Percentiles rank a stretch among this genome's conserved stretches.
Evolutionary conservation across 2,113 vertebrate species (phyloP).

Genomic region (Oceanites oceanicus): DNA sequence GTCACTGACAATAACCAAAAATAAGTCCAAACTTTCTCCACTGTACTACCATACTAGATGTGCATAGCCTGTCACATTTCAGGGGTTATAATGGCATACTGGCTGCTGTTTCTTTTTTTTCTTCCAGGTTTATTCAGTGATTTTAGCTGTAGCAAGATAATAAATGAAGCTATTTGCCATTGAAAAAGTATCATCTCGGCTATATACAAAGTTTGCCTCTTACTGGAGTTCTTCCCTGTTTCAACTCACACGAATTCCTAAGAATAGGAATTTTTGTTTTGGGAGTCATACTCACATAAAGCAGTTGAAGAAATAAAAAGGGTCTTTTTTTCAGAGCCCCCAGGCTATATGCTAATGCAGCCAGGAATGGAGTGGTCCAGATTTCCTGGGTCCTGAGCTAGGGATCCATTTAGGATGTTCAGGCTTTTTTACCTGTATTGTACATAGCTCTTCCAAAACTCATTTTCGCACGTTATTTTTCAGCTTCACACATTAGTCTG

Average conservation of each 20-base stretch:
- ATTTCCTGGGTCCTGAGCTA: background rate
- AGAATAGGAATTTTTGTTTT: background rate
- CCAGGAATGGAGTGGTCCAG: background rate
- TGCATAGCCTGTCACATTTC: background rate
- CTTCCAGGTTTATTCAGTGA: background rate
- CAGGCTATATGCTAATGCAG: background rate
- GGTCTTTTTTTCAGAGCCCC: background rate
- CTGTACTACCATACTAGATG: background rate
- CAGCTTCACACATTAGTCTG: background rate
- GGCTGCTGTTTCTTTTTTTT: background rate
- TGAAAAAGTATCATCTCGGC: background rate
- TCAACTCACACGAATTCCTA: background rate
- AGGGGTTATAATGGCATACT: background rate
- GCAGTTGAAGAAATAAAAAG: background rate
- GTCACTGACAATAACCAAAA: background rate
- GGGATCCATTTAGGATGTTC: background rate
- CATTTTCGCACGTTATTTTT: fast-evolving
- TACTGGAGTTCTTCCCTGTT: background rate
- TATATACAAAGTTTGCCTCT: background rate
- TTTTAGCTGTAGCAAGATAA: background rate
- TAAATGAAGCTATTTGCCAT: background rate
- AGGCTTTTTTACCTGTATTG: background rate
- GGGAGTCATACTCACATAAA: background rate
- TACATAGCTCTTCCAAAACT: background rate
- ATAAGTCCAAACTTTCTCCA: background rate